A percentile compares a stretch with the other conserved stretches of the same genome.
Evolutionary conservation across 2,797 vertebrate species (phyloP).

Genomic region (Muraenolepis orangiensis): DNA sequence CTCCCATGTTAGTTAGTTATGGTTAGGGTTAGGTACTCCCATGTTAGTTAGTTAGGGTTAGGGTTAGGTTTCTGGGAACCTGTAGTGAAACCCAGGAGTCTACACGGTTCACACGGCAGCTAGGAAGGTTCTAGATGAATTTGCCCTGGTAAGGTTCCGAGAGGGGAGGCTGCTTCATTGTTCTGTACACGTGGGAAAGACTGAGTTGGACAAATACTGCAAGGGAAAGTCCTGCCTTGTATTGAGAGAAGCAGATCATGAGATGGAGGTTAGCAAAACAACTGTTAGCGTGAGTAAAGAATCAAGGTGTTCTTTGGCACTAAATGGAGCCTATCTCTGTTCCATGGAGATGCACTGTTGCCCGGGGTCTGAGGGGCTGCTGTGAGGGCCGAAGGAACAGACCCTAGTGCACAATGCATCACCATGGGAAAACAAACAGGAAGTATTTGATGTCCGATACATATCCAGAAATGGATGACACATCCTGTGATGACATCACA

Average conservation of each 20-base stretch:
- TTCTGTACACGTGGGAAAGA: neutral
- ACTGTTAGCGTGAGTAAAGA: neutral
- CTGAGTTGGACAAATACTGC: neutral
- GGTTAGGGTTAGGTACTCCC: too few species aligned
- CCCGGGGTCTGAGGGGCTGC: too few species aligned
- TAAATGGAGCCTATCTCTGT: too few species aligned
- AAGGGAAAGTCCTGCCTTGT: neutral
- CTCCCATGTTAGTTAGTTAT: neutral
- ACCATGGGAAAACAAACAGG: conserved; percentile 24
- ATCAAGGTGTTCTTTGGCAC: neutral
- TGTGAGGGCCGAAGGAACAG: too few species aligned
- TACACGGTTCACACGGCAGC: neutral
- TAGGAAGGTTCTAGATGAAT: neutral
- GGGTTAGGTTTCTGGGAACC: conserved; percentile 1
- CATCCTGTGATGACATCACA: neutral
- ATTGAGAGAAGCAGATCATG: neutral
- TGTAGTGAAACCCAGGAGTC: neutral
- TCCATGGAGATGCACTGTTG: too few species aligned
- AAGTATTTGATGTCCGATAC: conserved; percentile 8
- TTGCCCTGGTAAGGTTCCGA: neutral
- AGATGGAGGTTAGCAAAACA: neutral
- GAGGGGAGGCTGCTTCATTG: neutral
- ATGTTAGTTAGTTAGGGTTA: neutral
- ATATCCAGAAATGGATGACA: neutral
- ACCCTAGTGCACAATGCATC: conserved; percentile 28